Percentiles rank a stretch among this genome's conserved stretches.
Evolutionary conservation across 2,888 invertebrate species (phyloP).

Genomic region (Lacanobia oleracea): DNA sequence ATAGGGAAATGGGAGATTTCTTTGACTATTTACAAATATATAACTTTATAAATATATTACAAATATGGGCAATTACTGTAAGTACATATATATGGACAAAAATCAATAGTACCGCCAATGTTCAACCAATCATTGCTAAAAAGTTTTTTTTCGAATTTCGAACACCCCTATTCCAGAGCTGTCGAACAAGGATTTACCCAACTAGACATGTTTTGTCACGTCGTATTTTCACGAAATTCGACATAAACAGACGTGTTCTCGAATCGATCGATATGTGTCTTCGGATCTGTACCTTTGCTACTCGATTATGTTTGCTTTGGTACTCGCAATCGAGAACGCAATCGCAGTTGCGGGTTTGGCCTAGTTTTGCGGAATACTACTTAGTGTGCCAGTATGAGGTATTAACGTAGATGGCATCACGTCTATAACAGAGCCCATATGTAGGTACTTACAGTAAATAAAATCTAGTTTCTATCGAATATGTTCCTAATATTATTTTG

Average conservation of each 20-base stretch:
- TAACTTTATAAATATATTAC: too few relatives aligned
- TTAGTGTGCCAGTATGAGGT: conserved; percentile 2
- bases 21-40: too few relatives aligned
- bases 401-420: conserved; percentile 18
- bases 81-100: too few relatives aligned
- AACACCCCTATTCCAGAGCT: conserved; percentile 8
- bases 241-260: conserved; percentile 52
- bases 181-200: conserved; percentile 34
- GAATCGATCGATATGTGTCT: conserved; percentile 56
- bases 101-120: background rate
- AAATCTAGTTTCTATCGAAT: background rate
- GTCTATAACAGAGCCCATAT: background rate
- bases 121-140: conserved; percentile 14
- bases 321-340: conserved; percentile 38
- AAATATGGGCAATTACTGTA: too few relatives aligned
- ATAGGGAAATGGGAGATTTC: too few relatives aligned
- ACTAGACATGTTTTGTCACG: conserved; percentile 49
- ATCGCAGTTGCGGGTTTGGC: conserved; percentile 43
- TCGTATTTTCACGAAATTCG: conserved; percentile 51
- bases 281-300: conserved; percentile 39
- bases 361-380: conserved; percentile 42
- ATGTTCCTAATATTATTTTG: background rate
- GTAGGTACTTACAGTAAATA: background rate
- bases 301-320: conserved; percentile 51
- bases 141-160: conserved; percentile 27